Percentiles rank a stretch among this genome's conserved stretches.
phyloP scores from a whole-genome alignment of 2,113 vertebrate genomes.

The Anhinga anhinga region DNA sequence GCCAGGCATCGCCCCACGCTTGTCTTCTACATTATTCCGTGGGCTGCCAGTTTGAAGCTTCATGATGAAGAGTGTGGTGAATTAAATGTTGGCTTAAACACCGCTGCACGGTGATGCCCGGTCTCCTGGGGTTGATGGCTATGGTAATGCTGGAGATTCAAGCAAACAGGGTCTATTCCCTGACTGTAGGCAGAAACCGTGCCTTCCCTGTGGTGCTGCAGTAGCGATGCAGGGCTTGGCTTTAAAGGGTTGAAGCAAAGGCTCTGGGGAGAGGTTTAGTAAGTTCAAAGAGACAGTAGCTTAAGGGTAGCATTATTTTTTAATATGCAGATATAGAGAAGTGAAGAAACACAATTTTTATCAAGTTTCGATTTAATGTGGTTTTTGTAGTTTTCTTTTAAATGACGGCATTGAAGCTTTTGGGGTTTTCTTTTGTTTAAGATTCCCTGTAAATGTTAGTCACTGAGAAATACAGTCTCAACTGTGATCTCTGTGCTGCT shows the following conservation, averaged over 20 bases:
- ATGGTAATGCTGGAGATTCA: not conserved
- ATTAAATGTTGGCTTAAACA: not conserved
- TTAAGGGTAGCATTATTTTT: not conserved
- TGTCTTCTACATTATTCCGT: not conserved
- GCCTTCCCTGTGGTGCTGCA: not conserved
- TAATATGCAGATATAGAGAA: not conserved
- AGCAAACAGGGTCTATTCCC: not conserved
- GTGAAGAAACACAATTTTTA: not conserved
- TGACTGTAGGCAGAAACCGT: not conserved
- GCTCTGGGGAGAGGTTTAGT: not conserved
- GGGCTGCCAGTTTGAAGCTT: not conserved
- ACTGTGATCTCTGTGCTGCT: not conserved
- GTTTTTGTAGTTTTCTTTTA: not conserved
- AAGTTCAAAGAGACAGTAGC: not conserved
- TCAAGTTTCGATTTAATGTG: not conserved
- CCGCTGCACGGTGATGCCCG: not conserved
- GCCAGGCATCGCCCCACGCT: fast-evolving
- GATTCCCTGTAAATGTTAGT: not conserved
- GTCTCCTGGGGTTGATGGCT: not conserved
- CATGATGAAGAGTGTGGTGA: not conserved
- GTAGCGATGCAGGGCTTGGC: not conserved
- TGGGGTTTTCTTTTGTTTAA: not conserved
- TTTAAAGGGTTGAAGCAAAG: not conserved
- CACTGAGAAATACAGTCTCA: not conserved
- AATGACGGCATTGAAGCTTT: not conserved